Evolutionary conservation across 2,113 vertebrate genomes (phyloP).

Genomic region (Prunella fulvescens): DNA sequence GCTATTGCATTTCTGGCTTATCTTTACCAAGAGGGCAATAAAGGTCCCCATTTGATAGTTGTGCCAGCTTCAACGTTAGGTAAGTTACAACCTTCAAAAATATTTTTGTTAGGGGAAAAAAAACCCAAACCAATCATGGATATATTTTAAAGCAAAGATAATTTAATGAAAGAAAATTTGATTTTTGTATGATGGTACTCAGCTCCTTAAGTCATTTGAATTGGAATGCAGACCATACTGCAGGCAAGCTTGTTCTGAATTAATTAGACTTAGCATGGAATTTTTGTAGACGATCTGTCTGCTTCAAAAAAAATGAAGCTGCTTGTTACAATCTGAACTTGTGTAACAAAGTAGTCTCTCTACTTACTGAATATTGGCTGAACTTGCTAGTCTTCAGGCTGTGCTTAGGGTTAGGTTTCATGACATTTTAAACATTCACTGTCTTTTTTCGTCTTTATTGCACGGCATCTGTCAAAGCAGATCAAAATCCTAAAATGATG

Average conservation of each 20-base stretch:
- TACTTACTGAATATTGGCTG: not conserved
- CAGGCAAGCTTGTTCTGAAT: not conserved
- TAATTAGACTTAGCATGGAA: not conserved
- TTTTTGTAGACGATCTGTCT: not conserved
- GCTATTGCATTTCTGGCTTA: constrained; percentile 92
- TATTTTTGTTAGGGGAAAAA: not conserved
- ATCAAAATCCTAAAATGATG: not conserved
- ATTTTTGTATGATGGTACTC: not conserved
- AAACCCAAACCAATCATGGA: rapidly evolving
- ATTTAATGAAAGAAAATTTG: not conserved
- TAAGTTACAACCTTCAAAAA: constrained; percentile 62
- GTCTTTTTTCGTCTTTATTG: not conserved
- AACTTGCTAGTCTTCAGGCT: not conserved
- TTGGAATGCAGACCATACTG: not conserved
- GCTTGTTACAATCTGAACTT: not conserved
- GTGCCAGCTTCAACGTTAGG: constrained; percentile 95
- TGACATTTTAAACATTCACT: not conserved
- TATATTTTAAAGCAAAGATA: not conserved
- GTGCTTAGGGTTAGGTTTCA: not conserved
- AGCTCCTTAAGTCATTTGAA: not conserved
- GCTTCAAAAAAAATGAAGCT: not conserved
- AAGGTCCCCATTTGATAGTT: constrained; percentile 90
- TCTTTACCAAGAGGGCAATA: constrained; percentile 82
- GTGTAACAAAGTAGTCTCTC: not conserved
- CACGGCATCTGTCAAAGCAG: not conserved